Evolutionary conservation across 2,888 invertebrate species (phyloP).

Genomic region (Phorcus lineatus): DNA sequence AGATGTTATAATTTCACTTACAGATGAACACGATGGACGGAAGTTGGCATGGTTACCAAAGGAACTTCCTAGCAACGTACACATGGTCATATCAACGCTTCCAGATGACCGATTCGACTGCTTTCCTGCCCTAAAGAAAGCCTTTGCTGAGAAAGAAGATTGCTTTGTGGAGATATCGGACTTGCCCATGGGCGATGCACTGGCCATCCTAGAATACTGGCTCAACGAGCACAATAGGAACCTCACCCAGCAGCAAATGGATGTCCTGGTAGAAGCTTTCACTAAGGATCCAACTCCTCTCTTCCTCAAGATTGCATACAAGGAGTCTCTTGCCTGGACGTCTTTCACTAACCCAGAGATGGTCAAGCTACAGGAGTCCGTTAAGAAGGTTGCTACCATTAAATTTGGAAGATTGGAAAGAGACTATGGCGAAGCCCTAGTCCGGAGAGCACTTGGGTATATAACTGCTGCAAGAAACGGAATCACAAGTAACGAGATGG

Average conservation of each 20-base stretch:
- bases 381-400: conserved; percentile 60
- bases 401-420: conserved; percentile 68
- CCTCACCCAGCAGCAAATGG: conserved; percentile 80
- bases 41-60: conserved; percentile 86
- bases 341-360: conserved; percentile 54
- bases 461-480: conserved; percentile 86
- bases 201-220: conserved; percentile 62
- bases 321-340: conserved; percentile 64
- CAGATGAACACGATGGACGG: conserved; percentile 78
- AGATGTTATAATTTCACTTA: neutral
- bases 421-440: conserved; percentile 68
- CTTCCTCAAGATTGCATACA: conserved; percentile 63
- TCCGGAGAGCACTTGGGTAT: conserved; percentile 81
- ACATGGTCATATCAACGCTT: conserved; percentile 79
- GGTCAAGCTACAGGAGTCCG: conserved; percentile 58
- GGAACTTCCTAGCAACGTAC: conserved; percentile 84
- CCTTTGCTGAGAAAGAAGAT: conserved; percentile 47
- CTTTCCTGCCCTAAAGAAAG: conserved; percentile 50
- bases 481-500: conserved; percentile 87
- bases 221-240: conserved; percentile 46
- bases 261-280: conserved; percentile 81
- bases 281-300: conserved; percentile 63
- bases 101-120: conserved; percentile 62
- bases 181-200: conserved; percentile 58
- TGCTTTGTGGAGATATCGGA: conserved; percentile 61